Base-by-base conservation (phyloP, 2,888 invertebrate species). In the Dryobotodes eremita region DNA sequence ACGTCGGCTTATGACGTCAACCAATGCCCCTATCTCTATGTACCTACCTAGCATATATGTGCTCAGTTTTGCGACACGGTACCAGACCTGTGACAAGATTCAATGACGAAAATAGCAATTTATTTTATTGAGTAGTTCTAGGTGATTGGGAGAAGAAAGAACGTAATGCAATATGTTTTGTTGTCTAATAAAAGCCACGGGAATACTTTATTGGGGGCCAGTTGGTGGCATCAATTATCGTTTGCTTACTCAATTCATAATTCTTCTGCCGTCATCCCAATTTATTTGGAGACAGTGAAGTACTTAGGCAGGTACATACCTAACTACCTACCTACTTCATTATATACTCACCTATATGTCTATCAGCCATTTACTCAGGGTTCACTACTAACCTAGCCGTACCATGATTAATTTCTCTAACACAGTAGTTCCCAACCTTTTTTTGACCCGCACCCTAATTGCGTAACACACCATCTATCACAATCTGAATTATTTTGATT, bases 1-100 rank as follows among this genome's bases (percentile, higher is more conserved):
- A 55, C 48, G 59, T 31, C 50, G 31, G 66, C n/a, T 55, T 55
- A 53, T 84, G 85, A 85, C 85, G 83, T 84, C 83, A 84, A 36
- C 20, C 53, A 53, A 17, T 50, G 46, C 71, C 80, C 66, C 31
- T 84, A 80, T 71, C 48, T 68, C 57, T 62, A 64, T 36, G 48
- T 76, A 42, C 15, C 17, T 72, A 50, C 23, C 31, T 31, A n/a
- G 31, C 3, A 36, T n/a, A 26, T 79, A 36, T 48, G 13, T 64
- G 36, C 11, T n/a, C 48, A 53, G 71, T 80, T 23, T 26, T 50
- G 53, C 31, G 70, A 50, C 74, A 57, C 42, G 61, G 61, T 20
- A 6, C n/a, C n/a, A 50, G 57, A 57, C 20, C 50, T 64, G 71
- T 68, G 59, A 53, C 71, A 59, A n/a, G 50, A 62, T 48, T 50